Conservation (phyloP, 2,888 invertebrate genomes). For the Drymonia ruficornis region DNA sequence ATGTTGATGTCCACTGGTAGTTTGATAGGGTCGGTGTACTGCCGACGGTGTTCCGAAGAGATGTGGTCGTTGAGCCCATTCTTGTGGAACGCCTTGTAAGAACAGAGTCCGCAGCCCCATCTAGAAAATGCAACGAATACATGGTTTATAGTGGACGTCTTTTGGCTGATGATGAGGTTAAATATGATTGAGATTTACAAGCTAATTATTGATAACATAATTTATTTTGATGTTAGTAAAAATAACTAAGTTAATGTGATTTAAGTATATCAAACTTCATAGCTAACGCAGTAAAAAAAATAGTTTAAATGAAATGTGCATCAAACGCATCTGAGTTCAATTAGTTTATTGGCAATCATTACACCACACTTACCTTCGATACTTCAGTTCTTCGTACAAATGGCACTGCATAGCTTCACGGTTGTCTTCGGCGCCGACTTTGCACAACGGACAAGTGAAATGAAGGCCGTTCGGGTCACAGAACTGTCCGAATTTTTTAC, state of each 20-base stretch:
- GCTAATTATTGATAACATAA: too few relatives aligned
- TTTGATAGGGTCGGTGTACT: conserved; percentile 58
- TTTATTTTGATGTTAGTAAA: too few relatives aligned
- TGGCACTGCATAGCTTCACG: conserved; percentile 87
- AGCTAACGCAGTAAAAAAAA: too few relatives aligned
- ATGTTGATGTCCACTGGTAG: conserved; percentile 70
- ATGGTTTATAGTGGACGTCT: neutral
- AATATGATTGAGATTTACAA: too few relatives aligned
- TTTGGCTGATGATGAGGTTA: neutral
- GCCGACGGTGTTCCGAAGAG: conserved; percentile 68
- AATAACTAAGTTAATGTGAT: too few relatives aligned
- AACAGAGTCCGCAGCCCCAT: conserved; percentile 85
- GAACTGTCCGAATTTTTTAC: conserved; percentile 59
- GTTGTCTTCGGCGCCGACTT: conserved; percentile 81
- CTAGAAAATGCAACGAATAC: conserved; percentile 58
- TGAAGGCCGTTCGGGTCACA: conserved; percentile 82
- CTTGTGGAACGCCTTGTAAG: conserved; percentile 84
- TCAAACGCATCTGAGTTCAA: too few relatives aligned
- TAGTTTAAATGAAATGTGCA: too few relatives aligned
- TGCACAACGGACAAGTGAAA: conserved; percentile 87
- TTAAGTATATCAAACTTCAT: too few relatives aligned
- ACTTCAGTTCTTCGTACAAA: conserved; percentile 87
- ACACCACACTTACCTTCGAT: conserved; percentile 83
- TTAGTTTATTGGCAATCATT: too few relatives aligned
- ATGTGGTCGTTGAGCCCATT: conserved; percentile 83